A percentile compares a stretch with the other conserved stretches of the same genome.
Evolutionary conservation across 1,140 invertebrate genomes (phyloP).

Genomic region (Hestina assimilis): DNA sequence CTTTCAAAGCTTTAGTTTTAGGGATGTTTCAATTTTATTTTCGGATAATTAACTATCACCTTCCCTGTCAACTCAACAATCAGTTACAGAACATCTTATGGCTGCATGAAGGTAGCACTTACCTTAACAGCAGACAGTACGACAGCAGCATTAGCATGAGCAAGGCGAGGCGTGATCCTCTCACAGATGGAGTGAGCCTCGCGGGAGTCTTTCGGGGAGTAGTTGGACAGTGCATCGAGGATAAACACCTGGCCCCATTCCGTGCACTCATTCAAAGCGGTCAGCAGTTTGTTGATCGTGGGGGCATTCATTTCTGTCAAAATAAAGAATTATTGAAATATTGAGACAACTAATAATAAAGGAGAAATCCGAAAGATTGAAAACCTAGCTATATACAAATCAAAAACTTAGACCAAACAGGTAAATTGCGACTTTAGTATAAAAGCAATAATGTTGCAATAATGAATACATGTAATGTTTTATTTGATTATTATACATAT

Average conservation of each 20-base stretch:
- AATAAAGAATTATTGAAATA: no score
- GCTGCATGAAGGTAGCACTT: not conserved
- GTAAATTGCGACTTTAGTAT: no score
- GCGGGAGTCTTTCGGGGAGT: constrained; percentile 97
- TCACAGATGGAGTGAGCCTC: constrained; percentile 99
- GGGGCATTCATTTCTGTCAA: constrained; percentile 95
- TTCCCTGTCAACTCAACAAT: no score
- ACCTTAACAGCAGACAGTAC: constrained; percentile 99
- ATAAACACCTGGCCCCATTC: constrained; percentile 99
- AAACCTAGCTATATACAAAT: no score
- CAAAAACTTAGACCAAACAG: no score
- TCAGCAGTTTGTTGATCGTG: constrained; percentile 98
- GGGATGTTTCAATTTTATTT: no score
- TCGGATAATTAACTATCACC: no score
- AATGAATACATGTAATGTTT: no score
- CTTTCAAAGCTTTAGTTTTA: no score
- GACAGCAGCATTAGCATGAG: constrained; percentile 99
- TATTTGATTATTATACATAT: not conserved
- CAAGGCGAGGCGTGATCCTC: constrained; percentile 97
- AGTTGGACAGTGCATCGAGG: constrained; percentile 98
- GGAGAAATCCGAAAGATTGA: no score
- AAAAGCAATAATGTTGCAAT: no score
- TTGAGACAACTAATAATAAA: no score
- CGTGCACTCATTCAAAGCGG: constrained; percentile 99
- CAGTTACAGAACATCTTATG: not conserved